These are phyloP conservation scores for Triops cancriformis DNA, from an alignment of 1,140 invertebrate species.

Conservation along the genomic window DNA sequence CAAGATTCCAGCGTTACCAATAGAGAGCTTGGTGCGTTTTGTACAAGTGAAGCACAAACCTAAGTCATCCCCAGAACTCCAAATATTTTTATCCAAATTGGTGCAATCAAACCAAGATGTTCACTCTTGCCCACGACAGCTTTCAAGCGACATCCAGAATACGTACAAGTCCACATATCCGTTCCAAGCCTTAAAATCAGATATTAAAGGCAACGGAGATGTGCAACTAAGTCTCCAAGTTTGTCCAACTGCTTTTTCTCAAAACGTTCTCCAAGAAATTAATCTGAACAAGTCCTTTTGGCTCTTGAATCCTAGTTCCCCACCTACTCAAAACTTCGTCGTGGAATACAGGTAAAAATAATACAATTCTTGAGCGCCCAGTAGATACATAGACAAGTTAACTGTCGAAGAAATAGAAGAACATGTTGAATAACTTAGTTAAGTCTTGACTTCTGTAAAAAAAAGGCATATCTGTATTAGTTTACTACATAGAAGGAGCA, in stretches of 20 bases:
- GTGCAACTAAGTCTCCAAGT: neutral
- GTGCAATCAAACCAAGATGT: neutral
- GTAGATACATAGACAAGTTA: no score
- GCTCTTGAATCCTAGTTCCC: neutral
- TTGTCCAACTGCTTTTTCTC: neutral
- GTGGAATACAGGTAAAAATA: neutral
- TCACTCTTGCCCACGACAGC: neutral
- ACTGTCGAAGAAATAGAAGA: no score
- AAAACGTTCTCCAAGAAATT: constrained; percentile 6
- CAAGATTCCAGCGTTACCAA: neutral
- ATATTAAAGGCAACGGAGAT: neutral
- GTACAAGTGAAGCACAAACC: neutral
- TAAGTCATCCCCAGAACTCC: neutral
- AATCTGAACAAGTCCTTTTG: neutral
- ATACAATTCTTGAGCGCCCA: no score
- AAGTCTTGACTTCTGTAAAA: no score
- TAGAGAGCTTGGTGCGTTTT: neutral
- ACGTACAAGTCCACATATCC: neutral
- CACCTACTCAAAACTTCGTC: neutral
- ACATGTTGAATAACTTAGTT: no score
- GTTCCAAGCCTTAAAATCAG: neutral
- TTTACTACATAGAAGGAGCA: no score
- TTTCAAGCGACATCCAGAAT: neutral
- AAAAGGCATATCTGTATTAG: no score
- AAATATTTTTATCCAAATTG: neutral